Evolutionary conservation across 2,888 invertebrate species (phyloP).

Genomic region (Polyploca ridens): DNA sequence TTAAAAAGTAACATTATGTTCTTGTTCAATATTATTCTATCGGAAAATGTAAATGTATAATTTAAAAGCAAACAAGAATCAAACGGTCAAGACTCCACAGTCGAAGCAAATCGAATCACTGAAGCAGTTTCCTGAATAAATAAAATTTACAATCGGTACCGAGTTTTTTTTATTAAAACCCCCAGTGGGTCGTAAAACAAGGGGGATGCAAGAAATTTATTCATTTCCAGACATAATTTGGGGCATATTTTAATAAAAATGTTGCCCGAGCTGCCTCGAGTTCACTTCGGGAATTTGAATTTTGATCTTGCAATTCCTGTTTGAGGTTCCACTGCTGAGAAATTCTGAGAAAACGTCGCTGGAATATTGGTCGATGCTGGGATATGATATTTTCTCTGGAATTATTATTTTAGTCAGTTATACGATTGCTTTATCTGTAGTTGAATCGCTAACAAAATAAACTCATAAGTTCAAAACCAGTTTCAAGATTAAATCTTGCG

Average conservation of each 20-base stretch:
- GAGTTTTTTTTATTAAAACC: conserved; percentile 59
- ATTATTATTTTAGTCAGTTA: background rate
- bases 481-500: background rate
- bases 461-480: background rate
- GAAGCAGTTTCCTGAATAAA: conserved; percentile 42
- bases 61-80: background rate
- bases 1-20: no score
- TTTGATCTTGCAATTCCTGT: conserved; percentile 44
- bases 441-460: background rate
- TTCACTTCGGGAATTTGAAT: conserved; percentile 42
- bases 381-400: background rate
- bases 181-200: conserved; percentile 58
- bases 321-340: conserved; percentile 16
- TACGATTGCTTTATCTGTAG: background rate
- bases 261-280: conserved; percentile 32
- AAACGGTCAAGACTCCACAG: background rate
- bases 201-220: conserved; percentile 66
- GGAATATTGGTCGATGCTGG: background rate
- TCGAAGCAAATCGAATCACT: conserved; percentile 29
- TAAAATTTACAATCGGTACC: conserved; percentile 54
- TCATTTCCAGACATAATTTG: conserved; percentile 70
- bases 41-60: no score
- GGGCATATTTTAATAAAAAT: conserved; percentile 72
- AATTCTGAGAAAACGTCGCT: background rate
- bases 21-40: no score